Conservation (phyloP, 1,140 invertebrate species). For the Chrysomallon squamiferum region DNA sequence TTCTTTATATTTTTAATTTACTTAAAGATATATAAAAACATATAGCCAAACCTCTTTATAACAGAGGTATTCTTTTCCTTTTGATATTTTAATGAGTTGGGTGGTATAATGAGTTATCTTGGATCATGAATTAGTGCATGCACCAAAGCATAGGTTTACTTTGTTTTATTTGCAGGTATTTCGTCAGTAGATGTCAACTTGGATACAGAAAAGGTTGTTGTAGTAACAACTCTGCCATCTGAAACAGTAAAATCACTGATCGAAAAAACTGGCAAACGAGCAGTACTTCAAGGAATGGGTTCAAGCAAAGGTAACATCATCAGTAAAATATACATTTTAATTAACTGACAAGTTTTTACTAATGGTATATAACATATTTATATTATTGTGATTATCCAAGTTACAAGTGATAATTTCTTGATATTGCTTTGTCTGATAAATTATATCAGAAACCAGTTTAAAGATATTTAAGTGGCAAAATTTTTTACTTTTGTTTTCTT, state of each 20-base stretch:
- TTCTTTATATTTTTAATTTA: too few relatives aligned
- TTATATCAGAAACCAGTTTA: too few relatives aligned
- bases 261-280: conserved; percentile 72
- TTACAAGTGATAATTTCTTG: neutral
- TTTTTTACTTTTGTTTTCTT: too few relatives aligned
- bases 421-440: neutral
- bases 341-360: too few relatives aligned
- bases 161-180: conserved; percentile 63
- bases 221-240: conserved; percentile 72
- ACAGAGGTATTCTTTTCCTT: too few relatives aligned
- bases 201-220: conserved; percentile 70
- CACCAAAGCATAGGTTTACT: too few relatives aligned
- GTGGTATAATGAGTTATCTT: too few relatives aligned
- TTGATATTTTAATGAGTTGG: too few relatives aligned
- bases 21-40: too few relatives aligned
- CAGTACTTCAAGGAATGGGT: conserved; percentile 81
- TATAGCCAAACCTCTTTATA: too few relatives aligned
- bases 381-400: neutral
- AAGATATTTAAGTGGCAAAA: too few relatives aligned
- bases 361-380: neutral
- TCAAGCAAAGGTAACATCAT: conserved; percentile 53
- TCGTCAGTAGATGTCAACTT: conserved; percentile 68
- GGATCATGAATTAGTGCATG: too few relatives aligned
- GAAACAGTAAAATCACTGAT: conserved; percentile 70
- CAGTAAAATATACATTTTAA: neutral